Evolutionary conservation across 2,113 vertebrate species (phyloP).

Genomic region (Mesocricetus auratus): DNA sequence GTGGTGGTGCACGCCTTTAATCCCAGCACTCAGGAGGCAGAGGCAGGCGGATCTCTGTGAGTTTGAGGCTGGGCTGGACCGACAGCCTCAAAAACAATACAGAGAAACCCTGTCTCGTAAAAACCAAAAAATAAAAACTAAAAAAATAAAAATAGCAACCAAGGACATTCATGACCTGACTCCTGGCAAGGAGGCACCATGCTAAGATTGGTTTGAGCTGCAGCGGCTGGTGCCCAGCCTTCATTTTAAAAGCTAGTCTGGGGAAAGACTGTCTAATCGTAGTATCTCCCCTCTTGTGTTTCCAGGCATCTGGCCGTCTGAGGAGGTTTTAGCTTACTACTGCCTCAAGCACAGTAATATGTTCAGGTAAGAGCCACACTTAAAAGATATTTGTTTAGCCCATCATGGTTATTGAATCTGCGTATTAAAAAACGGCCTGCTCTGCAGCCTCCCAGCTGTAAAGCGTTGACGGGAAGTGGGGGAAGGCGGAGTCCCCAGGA

Average conservation of each 20-base stretch:
- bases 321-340: constrained; percentile 98
- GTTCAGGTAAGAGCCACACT: constrained; percentile 92
- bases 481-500: constrained; percentile 76
- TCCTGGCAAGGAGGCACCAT: neutral
- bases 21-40: too few relatives aligned
- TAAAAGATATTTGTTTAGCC: constrained; percentile 77
- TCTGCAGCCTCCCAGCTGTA: constrained; percentile 85
- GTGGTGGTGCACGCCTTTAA: too few relatives aligned
- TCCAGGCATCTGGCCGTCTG: constrained; percentile 97
- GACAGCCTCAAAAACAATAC: too few relatives aligned
- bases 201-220: constrained; percentile 26
- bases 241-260: constrained; percentile 64
- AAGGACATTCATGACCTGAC: constrained; percentile 17
- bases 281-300: constrained; percentile 73
- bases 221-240: constrained; percentile 45
- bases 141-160: neutral
- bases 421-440: constrained; percentile 83
- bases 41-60: too few relatives aligned
- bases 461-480: constrained; percentile 77
- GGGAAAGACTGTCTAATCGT: constrained; percentile 36
- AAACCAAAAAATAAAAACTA: too few relatives aligned
- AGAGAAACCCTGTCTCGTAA: too few relatives aligned
- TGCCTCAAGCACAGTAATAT: constrained; percentile 93
- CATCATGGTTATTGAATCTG: constrained; percentile 82
- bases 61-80: too few relatives aligned